phyloP scores from a whole-genome alignment of 2,888 invertebrate genomes.

The Diarsia mendica region DNA sequence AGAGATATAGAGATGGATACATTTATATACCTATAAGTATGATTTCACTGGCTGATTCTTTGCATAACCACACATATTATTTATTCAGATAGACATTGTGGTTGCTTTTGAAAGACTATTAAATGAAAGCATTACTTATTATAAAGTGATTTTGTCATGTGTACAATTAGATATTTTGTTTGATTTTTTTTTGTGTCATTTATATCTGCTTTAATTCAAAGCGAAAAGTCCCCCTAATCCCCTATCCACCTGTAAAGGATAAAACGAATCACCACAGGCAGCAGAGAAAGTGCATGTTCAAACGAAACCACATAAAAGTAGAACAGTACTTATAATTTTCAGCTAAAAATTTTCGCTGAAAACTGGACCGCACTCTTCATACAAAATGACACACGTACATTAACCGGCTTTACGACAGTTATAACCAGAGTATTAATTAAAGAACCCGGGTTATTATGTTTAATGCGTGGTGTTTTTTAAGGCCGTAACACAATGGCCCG shows the following conservation, averaged over 20 bases:
- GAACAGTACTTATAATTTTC: conserved; percentile 10
- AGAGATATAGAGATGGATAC: not conserved
- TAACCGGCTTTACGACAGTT: conserved; percentile 9
- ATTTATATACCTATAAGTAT: not conserved
- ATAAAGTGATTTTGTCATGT: not conserved
- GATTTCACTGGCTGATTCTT: not conserved
- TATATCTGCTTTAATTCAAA: not conserved
- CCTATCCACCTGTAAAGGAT: not conserved
- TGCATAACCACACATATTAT: not conserved
- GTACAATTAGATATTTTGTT: not conserved
- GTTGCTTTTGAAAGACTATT: not conserved
- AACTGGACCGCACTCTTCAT: conserved; percentile 3
- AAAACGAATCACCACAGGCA: not conserved
- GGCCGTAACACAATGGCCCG: not conserved
- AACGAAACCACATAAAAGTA: conserved; percentile 1
- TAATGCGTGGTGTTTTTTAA: not conserved
- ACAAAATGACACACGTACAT: conserved; percentile 26
- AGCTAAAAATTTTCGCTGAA: conserved; percentile 3
- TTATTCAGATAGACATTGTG: not conserved
- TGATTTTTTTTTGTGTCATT: not conserved
- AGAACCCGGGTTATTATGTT: not conserved
- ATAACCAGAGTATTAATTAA: conserved; percentile 19
- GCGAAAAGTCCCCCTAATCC: not conserved
- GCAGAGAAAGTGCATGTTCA: conserved; percentile 1
- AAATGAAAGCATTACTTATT: not conserved